Evolutionary conservation across 2,888 invertebrate species (phyloP).

Genomic region (Acrobasis suavella): DNA sequence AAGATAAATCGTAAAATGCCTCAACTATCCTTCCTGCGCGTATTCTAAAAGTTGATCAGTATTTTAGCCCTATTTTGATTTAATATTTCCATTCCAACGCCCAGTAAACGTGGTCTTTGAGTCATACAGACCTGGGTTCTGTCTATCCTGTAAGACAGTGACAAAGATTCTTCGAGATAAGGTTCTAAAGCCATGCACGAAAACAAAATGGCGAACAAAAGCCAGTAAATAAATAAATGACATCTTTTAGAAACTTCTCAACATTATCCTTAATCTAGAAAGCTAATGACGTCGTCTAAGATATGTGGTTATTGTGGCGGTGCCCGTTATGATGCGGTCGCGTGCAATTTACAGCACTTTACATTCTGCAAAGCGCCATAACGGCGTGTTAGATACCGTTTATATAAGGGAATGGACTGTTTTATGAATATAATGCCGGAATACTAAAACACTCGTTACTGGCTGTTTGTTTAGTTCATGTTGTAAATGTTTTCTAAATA

Average conservation of each 20-base stretch:
- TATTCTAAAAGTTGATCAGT: too few species aligned
- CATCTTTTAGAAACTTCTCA: conserved; percentile 6
- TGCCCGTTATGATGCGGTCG: conserved; percentile 26
- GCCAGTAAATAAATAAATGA: too few species aligned
- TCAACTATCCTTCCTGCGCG: too few species aligned
- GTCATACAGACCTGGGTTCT: too few species aligned
- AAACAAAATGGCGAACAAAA: too few species aligned
- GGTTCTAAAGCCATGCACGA: too few species aligned
- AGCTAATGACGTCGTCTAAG: conserved; percentile 18
- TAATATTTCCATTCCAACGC: too few species aligned
- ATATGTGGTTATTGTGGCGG: conserved; percentile 18
- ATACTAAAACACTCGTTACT: not conserved
- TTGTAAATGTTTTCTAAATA: not conserved
- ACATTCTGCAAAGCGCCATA: conserved; percentile 49
- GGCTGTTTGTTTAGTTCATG: conserved; percentile 1
- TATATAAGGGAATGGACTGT: conserved; percentile 52
- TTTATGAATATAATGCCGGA: conserved; percentile 40
- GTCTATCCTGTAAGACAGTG: too few species aligned
- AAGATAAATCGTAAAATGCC: too few species aligned
- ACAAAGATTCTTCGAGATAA: too few species aligned
- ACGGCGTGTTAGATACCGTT: conserved; percentile 53
- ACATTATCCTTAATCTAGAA: conserved; percentile 19
- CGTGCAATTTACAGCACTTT: conserved; percentile 57
- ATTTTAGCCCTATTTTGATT: too few species aligned
- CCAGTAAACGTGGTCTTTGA: too few species aligned